Base-by-base conservation (phyloP, 1,140 invertebrate species). In the Rhizoglyphus robini region DNA sequence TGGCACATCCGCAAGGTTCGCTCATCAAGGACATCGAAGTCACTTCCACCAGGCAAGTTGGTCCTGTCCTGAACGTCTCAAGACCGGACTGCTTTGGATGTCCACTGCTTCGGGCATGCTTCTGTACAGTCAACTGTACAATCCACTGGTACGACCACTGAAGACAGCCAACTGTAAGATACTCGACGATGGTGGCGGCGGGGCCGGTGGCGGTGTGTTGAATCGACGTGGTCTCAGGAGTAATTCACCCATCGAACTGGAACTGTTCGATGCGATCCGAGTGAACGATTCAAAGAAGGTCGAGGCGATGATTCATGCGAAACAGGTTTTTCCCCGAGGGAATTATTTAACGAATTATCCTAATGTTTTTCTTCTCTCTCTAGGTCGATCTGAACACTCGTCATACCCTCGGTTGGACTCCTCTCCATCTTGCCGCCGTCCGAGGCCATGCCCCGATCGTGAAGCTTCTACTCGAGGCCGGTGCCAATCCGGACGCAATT, bases 351-450 rank as follows among this genome's bases (percentile, higher is more conserved):
- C 18, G 36, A 18, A 18, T 11, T 11, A 41, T 8, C 18, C 8
- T 11, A 41, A 41, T 41, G 8, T 41, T 41, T 41, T 41, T 11
- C 8, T 41, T 41, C 36, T n/a, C n/a, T n/a, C 41, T 2, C 8
- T 3, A 51, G 2, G 1, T 64, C 1, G 54, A 64, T 57, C 15
- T 63, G 3, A 63, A 63, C 32, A 47, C 31, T 25, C 61, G 47
- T 25, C 87, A 89, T 76, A 65, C 76, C 15, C 76, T 91, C 20
- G 89, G 90, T 32, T 94, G 90, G 89, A 90, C 87, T 57, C 81
- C 88, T 5, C 77, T 93, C 30, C 88, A 90, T 76, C 81, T 84
- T 47, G 88, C 88, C 63, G 85, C 86, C 30, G 83, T 90, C n/a
- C 90, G 88, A 76, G 82, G 82, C 46, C 81, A 83, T 69, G 62